These are phyloP conservation scores for Lordiphosa stackelbergi DNA, from an alignment of 1,140 invertebrate genomes.

Conservation along the genomic window DNA sequence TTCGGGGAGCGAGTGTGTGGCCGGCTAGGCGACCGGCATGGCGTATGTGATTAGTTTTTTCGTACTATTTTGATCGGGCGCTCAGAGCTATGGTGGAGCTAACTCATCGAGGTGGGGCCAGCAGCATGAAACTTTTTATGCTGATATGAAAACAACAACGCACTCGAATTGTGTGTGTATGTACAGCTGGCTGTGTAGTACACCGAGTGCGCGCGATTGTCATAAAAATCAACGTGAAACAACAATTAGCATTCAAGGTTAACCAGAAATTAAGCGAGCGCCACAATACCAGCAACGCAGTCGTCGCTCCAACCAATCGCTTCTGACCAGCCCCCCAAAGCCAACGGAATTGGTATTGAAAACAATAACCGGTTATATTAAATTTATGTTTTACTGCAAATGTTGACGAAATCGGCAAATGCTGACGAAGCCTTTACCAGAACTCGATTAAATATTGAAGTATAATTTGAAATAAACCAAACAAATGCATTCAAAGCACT, in stretches of 20 bases:
- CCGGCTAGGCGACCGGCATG: slow-evolving; percentile 59
- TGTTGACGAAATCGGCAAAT: neutral
- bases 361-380: slow-evolving; percentile 46
- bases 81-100: slow-evolving; percentile 33
- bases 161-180: slow-evolving; percentile 8
- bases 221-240: slow-evolving; percentile 70
- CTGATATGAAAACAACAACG: slow-evolving; percentile 48
- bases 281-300: slow-evolving; percentile 8
- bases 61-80: slow-evolving; percentile 73
- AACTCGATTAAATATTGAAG: too few species aligned
- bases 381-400: neutral
- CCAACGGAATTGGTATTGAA: neutral
- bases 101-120: slow-evolving; percentile 5
- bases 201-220: slow-evolving; percentile 41
- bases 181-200: slow-evolving; percentile 8
- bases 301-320: neutral
- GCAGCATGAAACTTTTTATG: slow-evolving; percentile 66
- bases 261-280: slow-evolving; percentile 61
- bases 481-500: too few species aligned
- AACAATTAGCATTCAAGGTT: slow-evolving; percentile 74
- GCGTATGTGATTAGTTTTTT: slow-evolving; percentile 73
- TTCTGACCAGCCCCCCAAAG: slow-evolving; percentile 16
- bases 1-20: slow-evolving; percentile 3
- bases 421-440: too few species aligned
- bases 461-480: too few species aligned